Evolutionary conservation across 2,797 vertebrate species (phyloP).

Genomic region (Taeniopygia guttata): DNA sequence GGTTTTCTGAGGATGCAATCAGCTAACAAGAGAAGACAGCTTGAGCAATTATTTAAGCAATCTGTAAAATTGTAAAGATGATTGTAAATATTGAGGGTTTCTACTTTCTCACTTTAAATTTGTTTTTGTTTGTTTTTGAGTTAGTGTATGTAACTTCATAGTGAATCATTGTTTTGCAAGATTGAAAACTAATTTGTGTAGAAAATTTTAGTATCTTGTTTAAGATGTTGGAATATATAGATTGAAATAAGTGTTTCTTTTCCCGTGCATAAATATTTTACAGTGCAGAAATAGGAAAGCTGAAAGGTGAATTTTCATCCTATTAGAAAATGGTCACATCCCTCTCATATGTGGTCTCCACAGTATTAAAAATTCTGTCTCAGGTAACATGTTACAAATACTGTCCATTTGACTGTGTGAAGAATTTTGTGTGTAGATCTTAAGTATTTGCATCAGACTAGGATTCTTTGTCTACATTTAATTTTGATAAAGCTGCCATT

Average conservation of each 20-base stretch:
- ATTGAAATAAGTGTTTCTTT: background rate
- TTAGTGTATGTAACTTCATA: background rate
- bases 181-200: background rate
- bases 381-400: background rate
- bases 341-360: background rate
- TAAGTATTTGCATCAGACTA: background rate
- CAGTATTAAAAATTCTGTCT: background rate
- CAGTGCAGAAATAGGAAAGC: background rate
- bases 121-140: background rate
- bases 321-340: background rate
- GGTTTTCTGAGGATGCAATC: background rate
- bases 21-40: background rate
- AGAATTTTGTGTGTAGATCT: background rate
- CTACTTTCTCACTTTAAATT: background rate
- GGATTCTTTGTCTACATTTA: background rate
- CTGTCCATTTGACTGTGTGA: background rate
- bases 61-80: background rate
- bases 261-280: background rate
- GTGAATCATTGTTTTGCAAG: background rate
- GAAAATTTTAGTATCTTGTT: background rate
- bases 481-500: background rate
- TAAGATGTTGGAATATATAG: background rate
- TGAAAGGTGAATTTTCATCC: background rate
- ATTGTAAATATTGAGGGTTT: background rate
- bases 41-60: background rate